Base-by-base conservation (phyloP, 1,140 invertebrate species). In the Littorina saxatilis region DNA sequence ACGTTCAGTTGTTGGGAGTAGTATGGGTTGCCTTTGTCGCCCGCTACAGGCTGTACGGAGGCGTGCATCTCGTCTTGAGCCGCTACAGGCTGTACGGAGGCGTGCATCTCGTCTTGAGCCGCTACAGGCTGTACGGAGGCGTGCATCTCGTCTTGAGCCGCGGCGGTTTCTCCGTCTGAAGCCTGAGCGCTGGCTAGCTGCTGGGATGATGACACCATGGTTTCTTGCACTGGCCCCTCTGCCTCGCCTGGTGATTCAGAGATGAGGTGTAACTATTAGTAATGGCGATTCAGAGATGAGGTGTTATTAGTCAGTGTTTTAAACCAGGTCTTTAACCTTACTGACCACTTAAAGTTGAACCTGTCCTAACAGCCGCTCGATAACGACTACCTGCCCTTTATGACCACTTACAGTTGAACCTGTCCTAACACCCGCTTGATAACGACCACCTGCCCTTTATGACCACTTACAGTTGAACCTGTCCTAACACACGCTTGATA, bases 1-100 rank as follows among this genome's bases (percentile, higher is more conserved):
- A 79, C 68, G 78, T 82, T 52, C 27, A 82, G 35, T 73, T 70
- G 76, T 43, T 79, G 70, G n/a, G 50, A 43, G 55, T 79, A 77
- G 55, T 73, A 79, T 23, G 40, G 61, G 58, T 82, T 82, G 7
- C 81, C 81, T 37, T 47, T 4, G 70, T 79, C 81, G 29, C 81
- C 76, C 23, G 40, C 20, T 13, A 39, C 70, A 17, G 70, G 39
- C 39, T 40, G 70, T 1, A 17, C 23, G 15, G 37, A 9, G 37
- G 58, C 9, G 20, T 7, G 9, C 58, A 61, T 61, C 7, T 7
- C n/a, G 20, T 61, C 58, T 23, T 61, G 58, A 7, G 58, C 27
- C 5, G 7, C 5, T 9, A 29, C 20, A 23, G 9, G 7, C 7
- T 5, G 58, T 23, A 23, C 20, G 9, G 9, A 23, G 58, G 58